Conservation (phyloP, 2,797 vertebrate genomes). For the Galago senegalensis region DNA sequence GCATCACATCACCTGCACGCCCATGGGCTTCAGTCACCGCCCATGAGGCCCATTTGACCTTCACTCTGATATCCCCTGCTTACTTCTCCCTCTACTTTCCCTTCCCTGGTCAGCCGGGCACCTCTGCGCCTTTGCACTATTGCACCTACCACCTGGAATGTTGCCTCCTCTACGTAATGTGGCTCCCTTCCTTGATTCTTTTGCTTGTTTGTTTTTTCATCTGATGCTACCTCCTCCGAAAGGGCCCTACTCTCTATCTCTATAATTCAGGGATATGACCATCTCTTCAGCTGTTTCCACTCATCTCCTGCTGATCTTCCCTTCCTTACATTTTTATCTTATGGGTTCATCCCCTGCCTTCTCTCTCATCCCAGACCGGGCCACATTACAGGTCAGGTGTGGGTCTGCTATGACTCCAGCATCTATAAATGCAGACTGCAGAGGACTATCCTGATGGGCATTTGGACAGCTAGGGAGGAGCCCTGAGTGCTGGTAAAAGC, state of each 20-base stretch:
- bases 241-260: not conserved
- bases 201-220: not conserved
- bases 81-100: not conserved
- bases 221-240: too few relatives aligned
- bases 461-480: too few relatives aligned
- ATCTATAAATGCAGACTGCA: not conserved
- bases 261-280: too few relatives aligned
- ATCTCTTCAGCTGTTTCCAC: too few relatives aligned
- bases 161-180: not conserved
- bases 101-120: too few relatives aligned
- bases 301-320: not conserved
- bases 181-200: not conserved
- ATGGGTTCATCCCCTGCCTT: not conserved
- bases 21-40: not conserved
- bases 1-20: not conserved
- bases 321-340: not conserved
- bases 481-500: accelerated
- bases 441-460: not conserved
- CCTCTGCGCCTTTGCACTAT: not conserved
- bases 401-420: not conserved
- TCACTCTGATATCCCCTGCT: too few relatives aligned
- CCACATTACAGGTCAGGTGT: not conserved
- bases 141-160: not conserved
- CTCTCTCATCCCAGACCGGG: not conserved
- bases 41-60: not conserved